phyloP scores from a whole-genome alignment of 2,113 vertebrate genomes.

The Apaloderma vittatum region DNA sequence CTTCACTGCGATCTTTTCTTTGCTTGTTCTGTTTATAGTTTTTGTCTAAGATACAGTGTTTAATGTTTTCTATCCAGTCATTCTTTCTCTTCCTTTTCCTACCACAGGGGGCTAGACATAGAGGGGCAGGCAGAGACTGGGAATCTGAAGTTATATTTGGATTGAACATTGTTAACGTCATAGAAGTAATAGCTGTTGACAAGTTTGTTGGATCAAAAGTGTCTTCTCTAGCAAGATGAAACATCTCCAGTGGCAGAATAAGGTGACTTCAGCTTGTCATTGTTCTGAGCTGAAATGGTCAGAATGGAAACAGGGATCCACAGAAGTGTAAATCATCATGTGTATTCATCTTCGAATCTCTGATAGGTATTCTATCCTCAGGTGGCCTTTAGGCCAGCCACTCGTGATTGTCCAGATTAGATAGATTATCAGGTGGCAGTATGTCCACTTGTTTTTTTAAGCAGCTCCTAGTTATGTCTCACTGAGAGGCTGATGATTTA shows the following conservation, averaged over 20 bases:
- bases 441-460: neutral
- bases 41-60: neutral
- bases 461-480: neutral
- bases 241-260: neutral
- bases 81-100: constrained; percentile 13
- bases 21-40: neutral
- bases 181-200: neutral
- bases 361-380: neutral
- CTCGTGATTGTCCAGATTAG: neutral
- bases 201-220: neutral
- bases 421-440: neutral
- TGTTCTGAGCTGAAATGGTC: neutral
- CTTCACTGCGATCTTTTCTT: neutral
- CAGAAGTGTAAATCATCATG: neutral
- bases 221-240: neutral
- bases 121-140: neutral
- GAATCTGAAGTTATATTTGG: neutral
- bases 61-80: neutral
- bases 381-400: neutral
- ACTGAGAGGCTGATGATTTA: neutral
- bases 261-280: neutral
- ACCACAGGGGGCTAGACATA: neutral
- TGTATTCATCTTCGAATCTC: neutral
- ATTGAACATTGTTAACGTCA: neutral
- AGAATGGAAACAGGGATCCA: neutral